These are phyloP conservation scores for Thermophis baileyi DNA, from an alignment of 2,113 vertebrate genomes.

Conservation along the genomic window DNA sequence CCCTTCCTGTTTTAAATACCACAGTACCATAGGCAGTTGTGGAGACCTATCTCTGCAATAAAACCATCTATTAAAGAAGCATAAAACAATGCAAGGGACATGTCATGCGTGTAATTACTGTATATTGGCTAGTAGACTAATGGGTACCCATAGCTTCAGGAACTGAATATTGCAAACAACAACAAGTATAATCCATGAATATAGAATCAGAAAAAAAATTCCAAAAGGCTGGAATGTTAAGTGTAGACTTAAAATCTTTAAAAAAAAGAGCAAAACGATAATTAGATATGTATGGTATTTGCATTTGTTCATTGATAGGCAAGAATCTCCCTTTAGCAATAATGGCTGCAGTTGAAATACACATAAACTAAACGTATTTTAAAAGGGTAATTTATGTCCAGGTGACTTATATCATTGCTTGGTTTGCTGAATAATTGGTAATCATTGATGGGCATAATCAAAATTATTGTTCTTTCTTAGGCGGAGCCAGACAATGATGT, in stretches of 20 bases:
- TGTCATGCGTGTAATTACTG: neutral
- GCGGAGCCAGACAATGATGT: neutral
- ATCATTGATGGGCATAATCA: neutral
- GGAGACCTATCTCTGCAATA: neutral
- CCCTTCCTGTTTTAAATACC: neutral
- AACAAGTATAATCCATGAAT: neutral
- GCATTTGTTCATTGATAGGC: neutral
- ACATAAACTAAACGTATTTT: neutral
- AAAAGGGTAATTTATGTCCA: neutral
- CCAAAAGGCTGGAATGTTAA: neutral
- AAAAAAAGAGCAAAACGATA: neutral
- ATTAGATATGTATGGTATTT: neutral
- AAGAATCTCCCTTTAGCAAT: neutral
- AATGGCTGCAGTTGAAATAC: neutral
- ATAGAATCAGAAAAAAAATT: neutral
- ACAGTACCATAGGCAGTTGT: neutral
- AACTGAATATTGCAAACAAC: neutral
- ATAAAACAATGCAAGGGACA: neutral
- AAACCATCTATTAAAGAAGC: neutral
- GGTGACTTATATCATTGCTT: neutral
- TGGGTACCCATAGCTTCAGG: neutral
- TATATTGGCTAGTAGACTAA: neutral
- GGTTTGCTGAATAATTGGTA: neutral
- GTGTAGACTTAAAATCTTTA: neutral
- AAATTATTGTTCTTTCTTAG: neutral